Conservation (phyloP, 2,888 invertebrate genomes). For the Acronicta psi region DNA sequence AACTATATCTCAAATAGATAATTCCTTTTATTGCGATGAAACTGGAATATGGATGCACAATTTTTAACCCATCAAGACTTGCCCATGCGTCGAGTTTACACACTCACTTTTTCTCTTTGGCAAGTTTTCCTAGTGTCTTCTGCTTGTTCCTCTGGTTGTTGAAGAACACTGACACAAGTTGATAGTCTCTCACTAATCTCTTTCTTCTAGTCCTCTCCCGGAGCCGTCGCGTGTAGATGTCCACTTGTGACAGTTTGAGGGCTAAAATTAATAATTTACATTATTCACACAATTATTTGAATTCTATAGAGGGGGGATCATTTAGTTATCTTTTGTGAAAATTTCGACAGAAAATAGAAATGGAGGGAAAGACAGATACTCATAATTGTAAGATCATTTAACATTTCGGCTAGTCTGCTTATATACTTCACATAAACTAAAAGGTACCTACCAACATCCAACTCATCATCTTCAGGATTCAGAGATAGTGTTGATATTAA, state of each 20-base stretch:
- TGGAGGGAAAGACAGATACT: neutral
- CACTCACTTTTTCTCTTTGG: slow-evolving; percentile 94
- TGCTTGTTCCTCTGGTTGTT: slow-evolving; percentile 90
- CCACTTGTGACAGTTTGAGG: slow-evolving; percentile 96
- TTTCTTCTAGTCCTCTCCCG: slow-evolving; percentile 96
- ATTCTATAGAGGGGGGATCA: too few species aligned
- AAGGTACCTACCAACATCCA: slow-evolving; percentile 92
- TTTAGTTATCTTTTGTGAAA: too few species aligned
- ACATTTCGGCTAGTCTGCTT: too few species aligned
- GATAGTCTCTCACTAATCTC: slow-evolving; percentile 96
- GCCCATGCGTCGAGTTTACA: too few species aligned
- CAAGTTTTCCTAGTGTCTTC: slow-evolving; percentile 90
- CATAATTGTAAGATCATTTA: too few species aligned
- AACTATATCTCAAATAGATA: too few species aligned
- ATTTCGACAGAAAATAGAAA: neutral
- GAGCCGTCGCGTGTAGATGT: slow-evolving; percentile 95
- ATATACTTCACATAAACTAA: neutral
- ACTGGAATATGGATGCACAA: too few species aligned
- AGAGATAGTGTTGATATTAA: slow-evolving; percentile 95
- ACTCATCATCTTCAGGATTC: slow-evolving; percentile 95
- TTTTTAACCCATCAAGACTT: too few species aligned
- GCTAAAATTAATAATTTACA: slow-evolving; percentile 83
- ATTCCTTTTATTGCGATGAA: too few species aligned
- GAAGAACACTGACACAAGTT: slow-evolving; percentile 96
- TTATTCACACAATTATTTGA: too few species aligned